A percentile compares a stretch with the other conserved stretches of the same genome.
These are phyloP conservation scores for Porites australiensis DNA, from an alignment of 64 coral and sea anemone species.

Conservation along the genomic window DNA sequence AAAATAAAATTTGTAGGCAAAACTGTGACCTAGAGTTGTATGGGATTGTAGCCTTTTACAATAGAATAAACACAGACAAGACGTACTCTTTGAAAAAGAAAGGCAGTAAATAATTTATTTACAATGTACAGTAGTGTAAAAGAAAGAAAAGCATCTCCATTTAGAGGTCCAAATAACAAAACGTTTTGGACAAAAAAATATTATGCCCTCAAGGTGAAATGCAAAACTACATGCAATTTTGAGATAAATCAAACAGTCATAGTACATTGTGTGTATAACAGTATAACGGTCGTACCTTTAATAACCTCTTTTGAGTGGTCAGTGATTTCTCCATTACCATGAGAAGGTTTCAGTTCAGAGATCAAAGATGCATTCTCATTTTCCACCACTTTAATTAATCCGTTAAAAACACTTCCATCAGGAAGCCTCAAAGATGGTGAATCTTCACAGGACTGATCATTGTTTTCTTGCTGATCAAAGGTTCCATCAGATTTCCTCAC, in stretches of 20 bases:
- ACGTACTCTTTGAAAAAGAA: too few species aligned
- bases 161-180: too few species aligned
- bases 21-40: too few species aligned
- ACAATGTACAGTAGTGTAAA: too few species aligned
- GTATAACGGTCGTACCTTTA: background rate
- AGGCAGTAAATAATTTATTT: too few species aligned
- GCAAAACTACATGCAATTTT: too few species aligned
- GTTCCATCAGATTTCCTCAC: background rate
- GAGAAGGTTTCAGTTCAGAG: background rate
- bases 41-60: too few species aligned
- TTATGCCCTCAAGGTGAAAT: too few species aligned
- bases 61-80: too few species aligned
- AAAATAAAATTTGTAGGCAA: background rate
- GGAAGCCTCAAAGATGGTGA: background rate
- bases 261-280: background rate
- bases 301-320: background rate
- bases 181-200: too few species aligned
- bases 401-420: background rate
- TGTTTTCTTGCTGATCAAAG: background rate
- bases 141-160: too few species aligned
- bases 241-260: too few species aligned
- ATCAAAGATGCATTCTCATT: background rate
- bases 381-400: background rate
- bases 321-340: background rate
- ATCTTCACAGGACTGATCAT: background rate